Evolutionary conservation across 2,113 vertebrate species (phyloP).

Genomic region (Antigone vipio): DNA sequence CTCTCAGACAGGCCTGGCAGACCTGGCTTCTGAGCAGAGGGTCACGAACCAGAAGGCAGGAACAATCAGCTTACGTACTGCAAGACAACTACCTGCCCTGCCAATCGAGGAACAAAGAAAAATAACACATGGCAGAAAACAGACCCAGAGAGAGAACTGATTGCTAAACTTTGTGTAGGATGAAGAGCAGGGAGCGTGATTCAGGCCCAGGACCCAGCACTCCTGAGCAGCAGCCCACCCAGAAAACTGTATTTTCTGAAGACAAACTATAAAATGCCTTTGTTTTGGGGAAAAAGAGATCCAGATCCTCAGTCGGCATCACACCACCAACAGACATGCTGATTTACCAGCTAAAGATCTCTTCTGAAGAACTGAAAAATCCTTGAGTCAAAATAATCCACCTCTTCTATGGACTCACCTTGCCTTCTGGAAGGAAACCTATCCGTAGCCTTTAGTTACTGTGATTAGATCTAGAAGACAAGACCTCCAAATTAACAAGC

Average conservation of each 20-base stretch:
- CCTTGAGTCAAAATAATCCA: neutral
- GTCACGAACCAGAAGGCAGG: neutral
- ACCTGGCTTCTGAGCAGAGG: neutral
- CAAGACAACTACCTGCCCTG: neutral
- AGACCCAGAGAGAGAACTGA: fast-evolving
- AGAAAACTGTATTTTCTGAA: neutral
- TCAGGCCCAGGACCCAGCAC: neutral
- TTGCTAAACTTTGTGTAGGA: neutral
- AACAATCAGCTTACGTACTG: neutral
- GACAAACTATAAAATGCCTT: neutral
- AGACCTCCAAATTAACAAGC: neutral
- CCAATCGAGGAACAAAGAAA: neutral
- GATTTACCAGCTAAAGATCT: neutral
- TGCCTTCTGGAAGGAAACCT: neutral
- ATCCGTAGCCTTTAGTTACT: neutral
- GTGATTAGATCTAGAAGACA: neutral
- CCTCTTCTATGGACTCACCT: neutral
- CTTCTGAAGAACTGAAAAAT: neutral
- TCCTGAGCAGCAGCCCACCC: neutral
- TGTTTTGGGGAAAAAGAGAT: neutral
- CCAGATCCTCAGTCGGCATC: neutral
- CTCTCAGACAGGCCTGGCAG: neutral
- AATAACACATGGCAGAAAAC: neutral
- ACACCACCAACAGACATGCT: neutral
- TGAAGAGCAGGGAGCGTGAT: neutral